Conservation (phyloP, 2,797 vertebrate species). For the Natrix natrix region DNA sequence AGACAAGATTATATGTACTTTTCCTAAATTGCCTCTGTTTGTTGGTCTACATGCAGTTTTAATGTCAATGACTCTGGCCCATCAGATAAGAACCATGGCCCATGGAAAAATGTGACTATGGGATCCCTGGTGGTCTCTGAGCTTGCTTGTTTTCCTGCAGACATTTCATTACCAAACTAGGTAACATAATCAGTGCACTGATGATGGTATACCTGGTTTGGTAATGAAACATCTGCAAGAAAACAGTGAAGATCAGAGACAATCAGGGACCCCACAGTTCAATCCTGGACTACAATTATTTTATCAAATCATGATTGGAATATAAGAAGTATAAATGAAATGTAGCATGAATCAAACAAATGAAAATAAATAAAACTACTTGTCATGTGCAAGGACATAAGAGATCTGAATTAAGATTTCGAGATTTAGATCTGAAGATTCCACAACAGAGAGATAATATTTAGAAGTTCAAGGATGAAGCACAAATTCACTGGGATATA, state of each 20-base stretch:
- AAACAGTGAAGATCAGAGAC: neutral
- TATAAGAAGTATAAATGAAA: neutral
- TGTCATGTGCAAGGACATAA: neutral
- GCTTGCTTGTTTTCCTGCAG: neutral
- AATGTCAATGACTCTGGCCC: neutral
- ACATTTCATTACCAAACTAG: neutral
- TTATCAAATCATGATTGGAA: neutral
- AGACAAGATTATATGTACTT: neutral
- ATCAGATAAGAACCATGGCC: neutral
- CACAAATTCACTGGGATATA: neutral
- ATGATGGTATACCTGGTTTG: neutral
- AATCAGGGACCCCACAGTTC: neutral
- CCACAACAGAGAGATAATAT: neutral
- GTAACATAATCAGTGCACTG: neutral
- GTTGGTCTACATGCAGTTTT: neutral
- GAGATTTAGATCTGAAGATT: neutral
- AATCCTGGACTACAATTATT: neutral
- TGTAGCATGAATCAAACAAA: neutral
- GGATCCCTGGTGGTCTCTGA: neutral
- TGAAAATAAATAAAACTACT: neutral
- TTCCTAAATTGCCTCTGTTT: neutral
- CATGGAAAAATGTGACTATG: neutral
- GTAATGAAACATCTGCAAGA: neutral
- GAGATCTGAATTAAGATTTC: neutral
- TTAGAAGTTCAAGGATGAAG: neutral